Base-by-base conservation (phyloP, 2,113 vertebrate genomes). In the Xiphorhynchus elegans region DNA sequence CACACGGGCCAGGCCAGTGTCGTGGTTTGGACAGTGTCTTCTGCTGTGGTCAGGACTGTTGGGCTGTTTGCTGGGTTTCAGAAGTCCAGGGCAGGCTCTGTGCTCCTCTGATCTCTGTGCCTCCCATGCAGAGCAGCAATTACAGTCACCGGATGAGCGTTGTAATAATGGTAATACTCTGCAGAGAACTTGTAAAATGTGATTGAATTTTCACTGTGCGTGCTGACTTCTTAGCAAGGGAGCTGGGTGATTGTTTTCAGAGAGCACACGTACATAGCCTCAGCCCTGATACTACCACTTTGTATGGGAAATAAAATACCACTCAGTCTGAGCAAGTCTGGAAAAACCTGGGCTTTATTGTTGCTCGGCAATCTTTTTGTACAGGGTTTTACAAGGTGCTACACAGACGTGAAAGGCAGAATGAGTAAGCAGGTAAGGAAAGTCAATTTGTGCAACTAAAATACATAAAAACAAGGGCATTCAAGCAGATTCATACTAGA, bases 351-450 rank as follows among this genome's bases (percentile, higher is more conserved):
- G 87, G 72, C 75, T 93, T 93, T 94, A 55, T 84, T 88, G 47
- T 94, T 94, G 72, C 84, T 93, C 76, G 63, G 68, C 86, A 92
- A 11, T 93, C 80, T 94, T 89, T 90, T 87, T 84, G 88, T 95
- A 78, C 73, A 75, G 86, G 53, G 52, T 60, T 89, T 86, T 74
- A 84, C 73, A 92, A 94, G 76, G 83, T 87, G 86, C 84, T 93
- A 81, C 77, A 72, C 73, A 78, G 77, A 68, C 10, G 6, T 90
- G 84, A 94, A 94, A 92, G 83, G 74, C 83, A 90, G 76, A 46
- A 84, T 93, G 88, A 95, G 73, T 95, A 94, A 89, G 66, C 90
- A 95, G 73, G 76, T 96, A 94, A 95, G 86, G 88, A 86, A 90
- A 90, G 86, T 89, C 76, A 75, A 70, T 87, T 94, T 95, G 75